These are phyloP conservation scores for Mythimna vitellina DNA, from an alignment of 2,888 invertebrate genomes.

Conservation along the genomic window DNA sequence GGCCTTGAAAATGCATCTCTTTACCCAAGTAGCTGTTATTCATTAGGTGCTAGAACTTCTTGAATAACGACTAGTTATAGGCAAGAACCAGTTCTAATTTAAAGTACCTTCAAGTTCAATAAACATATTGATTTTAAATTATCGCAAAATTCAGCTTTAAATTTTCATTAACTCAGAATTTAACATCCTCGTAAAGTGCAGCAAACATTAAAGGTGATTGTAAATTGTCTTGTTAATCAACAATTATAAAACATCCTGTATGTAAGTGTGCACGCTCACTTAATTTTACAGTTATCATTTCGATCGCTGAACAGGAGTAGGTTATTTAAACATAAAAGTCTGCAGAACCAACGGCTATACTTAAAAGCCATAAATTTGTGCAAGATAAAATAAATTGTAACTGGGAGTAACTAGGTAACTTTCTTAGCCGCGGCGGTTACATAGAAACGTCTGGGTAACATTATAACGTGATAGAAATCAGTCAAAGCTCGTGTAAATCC, in stretches of 20 bases:
- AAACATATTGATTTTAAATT: neutral
- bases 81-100: neutral
- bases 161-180: neutral
- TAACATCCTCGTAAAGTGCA: neutral
- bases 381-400: constrained; percentile 54
- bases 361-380: constrained; percentile 53
- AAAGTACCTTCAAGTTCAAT: neutral
- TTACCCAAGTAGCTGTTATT: neutral
- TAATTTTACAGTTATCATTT: constrained; percentile 44
- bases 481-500: constrained; percentile 71
- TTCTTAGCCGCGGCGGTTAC: constrained; percentile 29
- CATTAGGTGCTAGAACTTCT: neutral
- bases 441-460: constrained; percentile 37
- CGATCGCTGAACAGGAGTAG: constrained; percentile 34
- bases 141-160: neutral
- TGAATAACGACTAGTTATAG: neutral
- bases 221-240: constrained; percentile 3
- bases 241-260: constrained; percentile 38
- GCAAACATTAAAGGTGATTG: constrained; percentile 1
- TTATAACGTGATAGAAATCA: constrained; percentile 69
- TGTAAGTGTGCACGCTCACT: constrained; percentile 15
- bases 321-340: constrained; percentile 34
- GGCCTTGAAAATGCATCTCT: no score
- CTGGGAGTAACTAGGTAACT: constrained; percentile 34
- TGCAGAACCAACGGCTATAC: constrained; percentile 42